Percentiles rank a stretch among this genome's conserved stretches.
phyloP scores from a whole-genome alignment of 1,140 invertebrate species.

The Thalassaphorura encarpata region DNA sequence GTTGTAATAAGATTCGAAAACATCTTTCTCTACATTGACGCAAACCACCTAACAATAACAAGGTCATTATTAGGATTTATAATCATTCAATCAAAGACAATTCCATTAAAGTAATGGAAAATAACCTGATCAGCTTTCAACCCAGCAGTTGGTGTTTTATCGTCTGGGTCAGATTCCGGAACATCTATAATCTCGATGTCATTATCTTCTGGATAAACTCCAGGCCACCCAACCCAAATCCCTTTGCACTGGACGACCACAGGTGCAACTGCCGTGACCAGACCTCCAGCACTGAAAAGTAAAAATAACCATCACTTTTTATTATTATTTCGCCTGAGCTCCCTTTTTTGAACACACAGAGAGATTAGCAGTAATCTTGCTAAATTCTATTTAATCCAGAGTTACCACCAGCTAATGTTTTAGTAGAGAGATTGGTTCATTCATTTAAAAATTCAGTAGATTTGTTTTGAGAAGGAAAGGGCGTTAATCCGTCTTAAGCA shows the following conservation, averaged over 20 bases:
- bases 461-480: neutral
- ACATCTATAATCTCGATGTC: slow-evolving; percentile 52
- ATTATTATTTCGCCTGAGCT: neutral
- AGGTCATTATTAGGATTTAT: no score
- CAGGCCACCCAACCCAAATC: slow-evolving; percentile 83
- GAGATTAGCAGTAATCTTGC: neutral
- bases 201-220: slow-evolving; percentile 59
- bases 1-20: slow-evolving; percentile 79
- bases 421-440: neutral
- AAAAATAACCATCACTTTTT: neutral
- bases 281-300: slow-evolving; percentile 55
- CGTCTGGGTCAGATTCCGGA: slow-evolving; percentile 71
- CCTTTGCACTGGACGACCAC: slow-evolving; percentile 73
- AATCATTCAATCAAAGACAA: neutral
- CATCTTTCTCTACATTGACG: slow-evolving; percentile 58
- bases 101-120: neutral
- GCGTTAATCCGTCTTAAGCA: no score
- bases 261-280: slow-evolving; percentile 80
- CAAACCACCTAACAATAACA: slow-evolving; percentile 56
- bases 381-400: neutral
- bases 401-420: neutral
- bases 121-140: slow-evolving; percentile 65
- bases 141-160: slow-evolving; percentile 72
- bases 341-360: neutral
- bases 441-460: neutral